Base-by-base conservation (phyloP, 92 coral and sea anemone genomes). In the Desmophyllum pertusum region DNA sequence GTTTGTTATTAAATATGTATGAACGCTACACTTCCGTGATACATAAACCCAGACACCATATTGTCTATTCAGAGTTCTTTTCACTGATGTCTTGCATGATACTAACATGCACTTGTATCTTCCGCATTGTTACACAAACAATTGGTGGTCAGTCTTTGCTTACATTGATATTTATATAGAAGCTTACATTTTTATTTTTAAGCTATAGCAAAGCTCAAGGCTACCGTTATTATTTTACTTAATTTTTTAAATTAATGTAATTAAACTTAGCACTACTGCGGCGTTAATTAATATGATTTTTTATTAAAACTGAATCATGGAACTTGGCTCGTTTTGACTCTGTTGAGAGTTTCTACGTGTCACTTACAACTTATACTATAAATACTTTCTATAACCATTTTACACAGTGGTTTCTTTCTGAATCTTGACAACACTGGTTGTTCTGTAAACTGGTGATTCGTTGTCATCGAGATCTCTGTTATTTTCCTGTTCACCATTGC, bases 331-430 rank as follows among this genome's bases (percentile, higher is more conserved):
- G 33, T 59, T 10, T 59, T 25, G 33, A 18, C 31, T 59, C 31
- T 27, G 33, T 10, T 59, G n/a, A 59, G 35, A 18, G 29, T 25
- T 27, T 3, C 9, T 27, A 0, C 13, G 5, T 8, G 48, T 6
- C 61, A 23, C 10, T 23, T 6, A 57, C 25, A 57, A 57, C 31
- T n/a, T n/a, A n/a, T n/a, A n/a, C n/a, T n/a, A n/a, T n/a, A n/a
- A n/a, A n/a, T n/a, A 14, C 18, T 25, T 15, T 3, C n/a, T 48
- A 13, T n/a, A 36, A 21, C 29, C 75, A 31, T 27, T 33, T 53
- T 57, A 82, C 40, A 82, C 86, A 27, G 79, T 53, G 11, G 86
- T 82, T 53, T 71, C 79, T 35, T 72, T 82, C 52, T 71, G 55
- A 23, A 21, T 17, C 43, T 72, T 79, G 1, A 40, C 15, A 41